These are phyloP conservation scores for Sinocyclocheilus anophthalmus DNA, from an alignment of 2,113 vertebrate species.

Conservation along the genomic window DNA sequence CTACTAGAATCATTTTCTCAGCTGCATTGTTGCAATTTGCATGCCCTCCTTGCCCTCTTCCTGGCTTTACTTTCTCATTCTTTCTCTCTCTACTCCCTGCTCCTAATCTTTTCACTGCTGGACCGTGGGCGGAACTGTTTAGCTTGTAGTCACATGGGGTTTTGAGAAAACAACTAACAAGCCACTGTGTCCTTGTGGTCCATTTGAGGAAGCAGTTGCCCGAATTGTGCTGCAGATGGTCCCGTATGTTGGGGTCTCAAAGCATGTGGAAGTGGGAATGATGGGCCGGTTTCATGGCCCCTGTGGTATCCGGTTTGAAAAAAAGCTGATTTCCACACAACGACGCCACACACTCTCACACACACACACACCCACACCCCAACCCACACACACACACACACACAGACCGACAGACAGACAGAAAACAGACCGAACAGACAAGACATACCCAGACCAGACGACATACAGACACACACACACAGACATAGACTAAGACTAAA, in stretches of 20 bases:
- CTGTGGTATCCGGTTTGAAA: conserved; percentile 8
- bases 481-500: background rate
- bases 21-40: background rate
- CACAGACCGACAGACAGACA: no score
- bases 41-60: background rate
- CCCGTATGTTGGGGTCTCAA: conserved; percentile 14
- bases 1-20: conserved; percentile 4
- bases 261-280: conserved; percentile 28
- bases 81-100: background rate
- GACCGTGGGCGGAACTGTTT: conserved; percentile 29
- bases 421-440: no score
- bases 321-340: background rate
- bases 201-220: conserved; percentile 26
- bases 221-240: conserved; percentile 21
- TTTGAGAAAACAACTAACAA: conserved; percentile 33
- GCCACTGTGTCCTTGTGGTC: background rate
- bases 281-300: conserved; percentile 29
- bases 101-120: conserved; percentile 18
- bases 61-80: conserved; percentile 2
- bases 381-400: background rate
- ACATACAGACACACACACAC: background rate
- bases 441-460: no score
- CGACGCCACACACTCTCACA: no score
- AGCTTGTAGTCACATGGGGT: conserved; percentile 24
- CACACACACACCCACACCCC: background rate